Percentiles rank a stretch among this genome's conserved stretches.
Evolutionary conservation across 2,113 vertebrate species (phyloP).

Genomic region (Paraplagusia blochii): DNA sequence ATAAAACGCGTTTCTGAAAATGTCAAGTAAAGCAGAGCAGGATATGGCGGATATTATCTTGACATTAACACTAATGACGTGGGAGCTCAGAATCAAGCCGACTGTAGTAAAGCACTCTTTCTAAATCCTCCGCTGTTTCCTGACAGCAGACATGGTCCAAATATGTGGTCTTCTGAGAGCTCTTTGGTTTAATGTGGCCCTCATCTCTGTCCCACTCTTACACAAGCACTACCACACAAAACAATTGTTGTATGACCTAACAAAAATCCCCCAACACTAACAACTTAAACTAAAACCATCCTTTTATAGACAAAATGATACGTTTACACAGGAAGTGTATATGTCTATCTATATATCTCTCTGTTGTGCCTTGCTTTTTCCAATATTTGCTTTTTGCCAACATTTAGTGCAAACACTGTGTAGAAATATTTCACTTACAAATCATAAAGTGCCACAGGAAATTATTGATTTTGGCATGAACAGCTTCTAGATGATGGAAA

Average conservation of each 20-base stretch:
- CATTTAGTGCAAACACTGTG: too few relatives aligned
- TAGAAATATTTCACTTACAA: slow-evolving; percentile 10
- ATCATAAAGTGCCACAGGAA: slow-evolving; percentile 44
- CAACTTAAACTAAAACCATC: too few relatives aligned
- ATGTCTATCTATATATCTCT: too few relatives aligned
- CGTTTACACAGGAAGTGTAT: too few relatives aligned
- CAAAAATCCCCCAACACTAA: too few relatives aligned
- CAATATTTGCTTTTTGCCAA: too few relatives aligned
- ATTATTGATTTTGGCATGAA: slow-evolving; percentile 45
- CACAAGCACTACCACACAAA: not conserved
- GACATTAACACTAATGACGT: slow-evolving; percentile 53
- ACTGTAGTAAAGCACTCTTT: slow-evolving; percentile 17
- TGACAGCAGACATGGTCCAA: slow-evolving; percentile 2
- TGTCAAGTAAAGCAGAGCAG: slow-evolving; percentile 26
- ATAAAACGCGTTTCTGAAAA: slow-evolving; percentile 47
- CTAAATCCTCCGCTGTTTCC: slow-evolving; percentile 15
- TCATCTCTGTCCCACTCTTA: not conserved
- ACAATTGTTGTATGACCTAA: too few relatives aligned
- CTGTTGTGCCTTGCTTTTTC: too few relatives aligned
- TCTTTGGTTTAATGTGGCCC: not conserved
- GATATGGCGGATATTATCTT: slow-evolving; percentile 40
- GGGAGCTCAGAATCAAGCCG: slow-evolving; percentile 30
- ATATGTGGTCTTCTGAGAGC: slow-evolving; percentile 7
- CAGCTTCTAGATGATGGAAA: slow-evolving; percentile 45
- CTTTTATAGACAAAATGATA: too few relatives aligned